Conservation (phyloP, 1,140 invertebrate genomes). For the Brachionus paranguensis region DNA sequence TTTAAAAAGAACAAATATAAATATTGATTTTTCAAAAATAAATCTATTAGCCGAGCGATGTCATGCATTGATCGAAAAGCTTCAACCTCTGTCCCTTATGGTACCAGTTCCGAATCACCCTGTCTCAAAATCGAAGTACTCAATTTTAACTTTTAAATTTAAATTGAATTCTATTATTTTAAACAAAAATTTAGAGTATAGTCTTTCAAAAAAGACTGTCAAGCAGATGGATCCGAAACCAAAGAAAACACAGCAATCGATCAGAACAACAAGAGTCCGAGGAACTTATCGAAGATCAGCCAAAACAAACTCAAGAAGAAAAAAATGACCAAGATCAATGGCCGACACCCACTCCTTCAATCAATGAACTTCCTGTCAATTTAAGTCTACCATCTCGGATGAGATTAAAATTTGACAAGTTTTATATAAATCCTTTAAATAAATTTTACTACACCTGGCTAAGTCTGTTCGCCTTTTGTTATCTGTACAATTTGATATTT, state of each 20-base stretch:
- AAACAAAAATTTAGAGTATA: neutral
- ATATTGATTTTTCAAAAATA: neutral
- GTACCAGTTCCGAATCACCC: neutral
- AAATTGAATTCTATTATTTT: neutral
- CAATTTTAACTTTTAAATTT: neutral
- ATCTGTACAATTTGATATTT: slow-evolving; percentile 85
- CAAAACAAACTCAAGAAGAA: neutral
- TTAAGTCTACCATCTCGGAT: slow-evolving; percentile 1
- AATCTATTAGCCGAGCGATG: neutral
- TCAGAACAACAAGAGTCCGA: neutral
- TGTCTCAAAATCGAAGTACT: neutral
- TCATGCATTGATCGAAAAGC: neutral
- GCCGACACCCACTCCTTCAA: neutral
- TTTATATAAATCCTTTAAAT: slow-evolving; percentile 57
- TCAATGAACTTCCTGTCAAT: neutral
- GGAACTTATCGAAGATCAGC: neutral
- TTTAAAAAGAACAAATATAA: neutral
- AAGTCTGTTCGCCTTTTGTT: slow-evolving; percentile 72
- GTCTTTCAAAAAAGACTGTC: neutral
- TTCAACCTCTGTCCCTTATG: neutral
- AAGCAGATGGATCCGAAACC: neutral
- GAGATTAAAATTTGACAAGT: slow-evolving; percentile 41
- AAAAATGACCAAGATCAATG: neutral
- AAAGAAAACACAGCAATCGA: neutral
- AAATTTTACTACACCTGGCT: slow-evolving; percentile 70